Evolutionary conservation across 2,797 vertebrate genomes (phyloP), one percentile per base, ranked within the genome.

Genomic region (Emydoidea blandingii): DNA sequence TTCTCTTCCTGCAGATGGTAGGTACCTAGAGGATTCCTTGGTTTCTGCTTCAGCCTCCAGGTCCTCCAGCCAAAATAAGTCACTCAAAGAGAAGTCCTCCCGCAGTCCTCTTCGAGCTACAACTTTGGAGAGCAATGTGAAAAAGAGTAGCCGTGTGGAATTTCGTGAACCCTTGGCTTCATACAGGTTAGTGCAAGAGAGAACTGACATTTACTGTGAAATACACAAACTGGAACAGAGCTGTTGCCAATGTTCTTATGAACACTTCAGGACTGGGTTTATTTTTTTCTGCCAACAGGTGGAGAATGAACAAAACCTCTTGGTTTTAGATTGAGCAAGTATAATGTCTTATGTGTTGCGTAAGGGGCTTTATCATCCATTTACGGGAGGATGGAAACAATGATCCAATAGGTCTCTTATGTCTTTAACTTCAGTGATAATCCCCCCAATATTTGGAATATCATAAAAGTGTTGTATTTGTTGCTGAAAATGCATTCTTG

Each of bases 51-150:
- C 97, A 96, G 97, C 95, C 79, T 98, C 98, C 78, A 99, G 98
- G 91, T 96, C 97, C 86, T 98, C 98, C 92, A 97, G 97, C 47
- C 98, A 96, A 29, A 98, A 96, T 93, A 99, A 98, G 83, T 97
- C 98, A 41, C 98, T 98, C 94, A 99, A 99, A 97, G 99, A 99
- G 91, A 99, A 99, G 97, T 98, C 98, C 87, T 99, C 99, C 83
- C 99, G 99, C 85, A 99, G 99, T 95, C 99, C 99, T 19, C 98
- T 99, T 81, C 98, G 99, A 97, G 99, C 97, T 41, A 99, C 99
- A 93, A 99, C 99, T 25, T 98, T 99, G 95, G 99, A 99, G 95
- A 99, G 98, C 97, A 99, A 99, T 44, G 98, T 99, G 91, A 98
- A 98, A 85, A 99, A 98, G 94, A 98, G 95, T 96, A 98, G 85